A percentile compares a stretch with the other conserved stretches of the same genome.
Conservation (phyloP, 2,888 invertebrate species). For the Caenorhabditis wallacei region DNA sequence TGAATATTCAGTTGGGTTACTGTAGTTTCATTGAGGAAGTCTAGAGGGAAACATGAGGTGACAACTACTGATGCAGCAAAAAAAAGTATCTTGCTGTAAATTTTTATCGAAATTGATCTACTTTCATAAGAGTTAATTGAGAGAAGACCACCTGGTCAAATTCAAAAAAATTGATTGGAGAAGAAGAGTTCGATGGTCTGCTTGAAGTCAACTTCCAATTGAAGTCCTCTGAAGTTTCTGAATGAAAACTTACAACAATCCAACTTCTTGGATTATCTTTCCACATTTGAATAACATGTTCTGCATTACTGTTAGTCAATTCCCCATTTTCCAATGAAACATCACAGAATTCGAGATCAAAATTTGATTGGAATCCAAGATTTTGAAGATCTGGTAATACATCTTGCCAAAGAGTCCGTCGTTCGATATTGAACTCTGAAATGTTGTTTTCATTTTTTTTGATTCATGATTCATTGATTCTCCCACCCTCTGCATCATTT, state of each 20-base stretch:
- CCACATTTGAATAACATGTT: constrained; percentile 55
- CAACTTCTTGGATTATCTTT: constrained; percentile 57
- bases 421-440: constrained; percentile 81
- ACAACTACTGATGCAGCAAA: too few species aligned
- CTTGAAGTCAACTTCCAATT: too few species aligned
- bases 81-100: too few species aligned
- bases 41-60: too few species aligned
- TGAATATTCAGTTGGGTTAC: constrained; percentile 68
- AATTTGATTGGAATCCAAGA: constrained; percentile 82
- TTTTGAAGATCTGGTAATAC: constrained; percentile 83
- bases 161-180: too few species aligned
- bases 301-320: constrained; percentile 59
- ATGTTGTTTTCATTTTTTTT: not conserved
- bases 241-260: constrained; percentile 62
- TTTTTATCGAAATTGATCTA: too few species aligned
- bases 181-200: too few species aligned
- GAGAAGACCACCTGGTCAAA: too few species aligned
- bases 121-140: too few species aligned
- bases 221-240: too few species aligned
- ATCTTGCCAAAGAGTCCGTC: constrained; percentile 75
- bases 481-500: constrained; percentile 56
- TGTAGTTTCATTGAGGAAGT: not conserved
- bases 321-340: constrained; percentile 66
- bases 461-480: constrained; percentile 7
- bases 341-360: constrained; percentile 82